Evolutionary conservation across 2,797 vertebrate genomes (phyloP).

Genomic region (Eospalax fontanierii): DNA sequence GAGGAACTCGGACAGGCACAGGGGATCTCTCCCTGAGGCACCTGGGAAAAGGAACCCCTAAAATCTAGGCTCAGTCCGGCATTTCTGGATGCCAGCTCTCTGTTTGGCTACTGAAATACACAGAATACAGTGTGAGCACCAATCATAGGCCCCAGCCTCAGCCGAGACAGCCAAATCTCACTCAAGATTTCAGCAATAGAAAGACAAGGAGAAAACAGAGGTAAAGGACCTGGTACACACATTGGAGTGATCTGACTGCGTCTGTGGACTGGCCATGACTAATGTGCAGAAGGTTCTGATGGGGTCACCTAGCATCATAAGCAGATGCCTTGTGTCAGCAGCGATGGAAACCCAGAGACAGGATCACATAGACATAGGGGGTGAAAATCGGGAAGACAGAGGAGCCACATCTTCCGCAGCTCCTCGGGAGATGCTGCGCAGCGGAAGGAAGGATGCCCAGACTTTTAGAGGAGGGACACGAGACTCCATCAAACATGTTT

Average conservation of each 20-base stretch:
- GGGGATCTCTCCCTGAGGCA: not conserved
- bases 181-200: not conserved
- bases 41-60: not conserved
- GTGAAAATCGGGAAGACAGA: not conserved
- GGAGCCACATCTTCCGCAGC: rapidly evolving
- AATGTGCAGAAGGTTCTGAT: rapidly evolving
- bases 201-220: not conserved
- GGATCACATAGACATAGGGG: not conserved
- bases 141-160: not conserved
- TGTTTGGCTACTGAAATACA: not conserved
- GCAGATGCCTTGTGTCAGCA: not conserved
- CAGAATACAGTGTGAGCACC: not conserved
- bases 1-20: rapidly evolving
- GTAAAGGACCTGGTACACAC: not conserved
- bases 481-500: rapidly evolving
- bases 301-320: no score
- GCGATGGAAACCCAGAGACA: not conserved
- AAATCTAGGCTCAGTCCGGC: not conserved
- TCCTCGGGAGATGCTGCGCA: no score
- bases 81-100: not conserved
- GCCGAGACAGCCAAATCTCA: not conserved
- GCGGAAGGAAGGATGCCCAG: not conserved
- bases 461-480: not conserved
- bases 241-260: no score
- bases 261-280: no score